Evolutionary conservation across 2,888 invertebrate species (phyloP), one percentile per base, ranked within the genome.

Genomic region (Aricia artaxerxes): DNA sequence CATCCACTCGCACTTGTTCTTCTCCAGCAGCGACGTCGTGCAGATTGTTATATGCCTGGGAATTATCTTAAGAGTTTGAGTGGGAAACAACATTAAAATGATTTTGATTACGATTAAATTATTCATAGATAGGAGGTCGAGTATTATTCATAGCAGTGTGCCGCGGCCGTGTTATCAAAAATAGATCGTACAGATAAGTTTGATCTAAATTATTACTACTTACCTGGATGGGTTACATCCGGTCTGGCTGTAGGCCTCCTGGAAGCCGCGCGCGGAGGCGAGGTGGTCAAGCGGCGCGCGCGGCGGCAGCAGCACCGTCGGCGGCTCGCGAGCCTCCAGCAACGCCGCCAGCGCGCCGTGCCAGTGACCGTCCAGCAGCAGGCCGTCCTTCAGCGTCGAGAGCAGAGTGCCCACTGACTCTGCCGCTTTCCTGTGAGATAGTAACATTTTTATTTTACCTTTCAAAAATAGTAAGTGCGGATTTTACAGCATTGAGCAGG

Each of bases 1-100:
- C 85, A 98, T 87, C 96, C 97, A 97, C 1, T 96, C 95, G 87
- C 98, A 98, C 86, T 98, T 98, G 78, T 96, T 95, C 81, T 95
- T 95, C 85, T 97, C 97, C 0, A 96, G 89, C 16, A 96, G 94
- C 0, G 97, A 96, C 0, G 96, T 96, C 0, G 97, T 96, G 86
- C 98, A 98, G 76, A 96, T 87, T 0, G 94, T 94, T 80, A 96
- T 94, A 64, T 95, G 95, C 73, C 94, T 95, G 84, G 78, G 88
- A 84, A 49, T 49, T 9, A 53, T 75, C 64, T 31, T 35, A 73
- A 11, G 16, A 64, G 4, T 49, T 75, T 80, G 24, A 24, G 24
- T 24, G 24, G 24, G 24, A 72, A 77, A 38, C 49, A 1, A 38
- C n/a, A 11, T 69, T 31, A 2, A 40, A 13, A 24, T 24, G 24